Evolutionary conservation across 2,888 invertebrate species (phyloP).

Genomic region (Chalcis sispes): DNA sequence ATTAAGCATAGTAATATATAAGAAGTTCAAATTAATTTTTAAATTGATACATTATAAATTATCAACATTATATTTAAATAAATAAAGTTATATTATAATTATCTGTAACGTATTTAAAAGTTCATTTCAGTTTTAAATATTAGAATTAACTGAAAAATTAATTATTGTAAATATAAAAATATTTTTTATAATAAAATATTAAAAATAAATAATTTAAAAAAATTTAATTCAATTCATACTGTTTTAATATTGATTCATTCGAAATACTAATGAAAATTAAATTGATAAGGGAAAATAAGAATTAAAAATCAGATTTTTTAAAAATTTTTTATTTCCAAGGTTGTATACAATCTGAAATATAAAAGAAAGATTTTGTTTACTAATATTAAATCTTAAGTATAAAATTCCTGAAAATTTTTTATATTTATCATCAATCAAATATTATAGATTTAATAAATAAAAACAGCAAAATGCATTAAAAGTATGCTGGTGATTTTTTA

Average conservation of each 20-base stretch:
- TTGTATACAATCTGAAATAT: slow-evolving; percentile 64
- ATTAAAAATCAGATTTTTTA: slow-evolving; percentile 40
- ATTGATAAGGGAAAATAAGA: not conserved
- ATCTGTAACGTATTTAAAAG: slow-evolving; percentile 3
- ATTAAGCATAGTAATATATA: not conserved
- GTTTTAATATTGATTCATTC: not conserved
- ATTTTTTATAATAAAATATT: slow-evolving; percentile 20
- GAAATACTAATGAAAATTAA: not conserved
- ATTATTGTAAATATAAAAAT: slow-evolving; percentile 40
- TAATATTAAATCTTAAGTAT: slow-evolving; percentile 3
- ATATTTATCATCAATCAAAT: slow-evolving; percentile 12
- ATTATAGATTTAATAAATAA: slow-evolving; percentile 8
- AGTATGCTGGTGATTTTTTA: slow-evolving; percentile 72
- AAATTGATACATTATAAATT: slow-evolving; percentile 1
- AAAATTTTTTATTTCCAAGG: slow-evolving; percentile 58
- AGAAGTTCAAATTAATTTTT: not conserved
- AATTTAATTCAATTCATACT: not conserved
- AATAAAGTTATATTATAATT: slow-evolving; percentile 30
- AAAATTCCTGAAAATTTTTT: slow-evolving; percentile 1
- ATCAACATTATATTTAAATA: slow-evolving; percentile 28
- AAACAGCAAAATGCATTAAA: slow-evolving; percentile 10
- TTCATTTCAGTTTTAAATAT: slow-evolving; percentile 1
- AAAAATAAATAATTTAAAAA: not conserved
- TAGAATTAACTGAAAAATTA: not conserved
- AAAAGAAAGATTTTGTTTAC: slow-evolving; percentile 41